Conservation (phyloP, 1,140 invertebrate species). For the Ectropis grisescens region DNA sequence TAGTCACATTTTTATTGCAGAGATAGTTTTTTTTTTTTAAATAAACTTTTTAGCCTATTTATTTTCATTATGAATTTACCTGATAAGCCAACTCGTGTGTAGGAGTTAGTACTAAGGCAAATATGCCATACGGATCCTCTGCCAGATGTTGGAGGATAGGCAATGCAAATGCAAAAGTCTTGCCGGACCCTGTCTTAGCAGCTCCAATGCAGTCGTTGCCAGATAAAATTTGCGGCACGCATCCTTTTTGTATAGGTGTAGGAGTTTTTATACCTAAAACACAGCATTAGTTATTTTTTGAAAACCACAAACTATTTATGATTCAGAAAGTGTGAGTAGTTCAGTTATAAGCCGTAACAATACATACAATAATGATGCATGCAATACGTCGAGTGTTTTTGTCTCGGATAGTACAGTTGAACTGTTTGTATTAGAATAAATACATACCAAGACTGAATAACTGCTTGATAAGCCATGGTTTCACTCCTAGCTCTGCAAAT, state of each 20-base stretch:
- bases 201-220: constrained; percentile 94
- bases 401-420: too few species aligned
- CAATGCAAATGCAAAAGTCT: constrained; percentile 96
- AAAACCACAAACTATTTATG: not conserved
- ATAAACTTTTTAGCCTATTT: too few species aligned
- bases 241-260: constrained; percentile 88
- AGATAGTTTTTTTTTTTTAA: too few species aligned
- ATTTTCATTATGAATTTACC: too few species aligned
- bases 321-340: too few species aligned
- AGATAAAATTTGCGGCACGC: constrained; percentile 84
- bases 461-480: constrained; percentile 63
- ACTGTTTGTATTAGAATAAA: too few species aligned
- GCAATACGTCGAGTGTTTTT: too few species aligned
- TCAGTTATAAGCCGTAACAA: too few species aligned
- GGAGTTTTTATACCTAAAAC: constrained; percentile 81
- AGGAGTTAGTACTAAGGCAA: constrained; percentile 94
- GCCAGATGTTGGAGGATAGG: constrained; percentile 94
- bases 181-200: constrained; percentile 97
- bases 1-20: too few species aligned
- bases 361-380: not conserved
- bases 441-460: constrained; percentile 48
- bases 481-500: constrained; percentile 50
- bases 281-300: constrained; percentile 1
- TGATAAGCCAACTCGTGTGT: constrained; percentile 95
- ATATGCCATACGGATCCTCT: constrained; percentile 95